Conservation (phyloP, 2,797 vertebrate genomes). For the Morelia viridis region DNA sequence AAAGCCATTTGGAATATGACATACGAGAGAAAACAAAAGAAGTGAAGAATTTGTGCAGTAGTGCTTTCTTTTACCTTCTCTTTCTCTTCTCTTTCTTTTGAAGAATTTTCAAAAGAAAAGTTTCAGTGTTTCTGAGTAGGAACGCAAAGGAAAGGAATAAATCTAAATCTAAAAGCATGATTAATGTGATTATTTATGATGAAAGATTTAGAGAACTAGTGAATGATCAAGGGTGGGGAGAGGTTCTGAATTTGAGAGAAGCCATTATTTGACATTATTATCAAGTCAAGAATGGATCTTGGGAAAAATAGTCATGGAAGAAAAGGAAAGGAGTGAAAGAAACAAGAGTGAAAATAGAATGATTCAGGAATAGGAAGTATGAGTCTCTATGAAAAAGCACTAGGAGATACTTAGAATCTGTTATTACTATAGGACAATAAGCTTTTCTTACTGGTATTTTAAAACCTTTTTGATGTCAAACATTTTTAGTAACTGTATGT, state of each 20-base stretch:
- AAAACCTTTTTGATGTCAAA: slow-evolving; percentile 4
- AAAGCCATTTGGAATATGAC: background rate
- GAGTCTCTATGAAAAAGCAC: too few relatives aligned
- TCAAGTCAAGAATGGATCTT: too few relatives aligned
- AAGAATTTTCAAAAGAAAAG: background rate
- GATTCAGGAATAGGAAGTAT: too few relatives aligned
- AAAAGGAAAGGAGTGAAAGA: too few relatives aligned
- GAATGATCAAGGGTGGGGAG: too few relatives aligned
- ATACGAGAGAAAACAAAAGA: background rate
- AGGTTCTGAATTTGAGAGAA: too few relatives aligned
- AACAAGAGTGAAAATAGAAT: too few relatives aligned
- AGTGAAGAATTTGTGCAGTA: background rate
- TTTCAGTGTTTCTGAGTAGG: background rate
- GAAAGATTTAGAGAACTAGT: too few relatives aligned
- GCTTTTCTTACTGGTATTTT: slow-evolving; percentile 25
- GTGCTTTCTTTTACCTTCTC: background rate
- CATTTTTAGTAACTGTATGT: slow-evolving; percentile 15
- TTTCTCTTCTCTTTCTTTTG: too few relatives aligned
- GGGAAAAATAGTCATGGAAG: too few relatives aligned
- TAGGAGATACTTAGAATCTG: background rate
- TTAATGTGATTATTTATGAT: background rate
- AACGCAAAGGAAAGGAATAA: background rate
- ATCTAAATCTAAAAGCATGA: background rate
- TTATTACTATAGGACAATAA: slow-evolving; percentile 13
- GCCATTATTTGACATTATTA: too few relatives aligned